Conservation (phyloP, 2,797 vertebrate genomes). For the Platyrinchus mystaceus region DNA sequence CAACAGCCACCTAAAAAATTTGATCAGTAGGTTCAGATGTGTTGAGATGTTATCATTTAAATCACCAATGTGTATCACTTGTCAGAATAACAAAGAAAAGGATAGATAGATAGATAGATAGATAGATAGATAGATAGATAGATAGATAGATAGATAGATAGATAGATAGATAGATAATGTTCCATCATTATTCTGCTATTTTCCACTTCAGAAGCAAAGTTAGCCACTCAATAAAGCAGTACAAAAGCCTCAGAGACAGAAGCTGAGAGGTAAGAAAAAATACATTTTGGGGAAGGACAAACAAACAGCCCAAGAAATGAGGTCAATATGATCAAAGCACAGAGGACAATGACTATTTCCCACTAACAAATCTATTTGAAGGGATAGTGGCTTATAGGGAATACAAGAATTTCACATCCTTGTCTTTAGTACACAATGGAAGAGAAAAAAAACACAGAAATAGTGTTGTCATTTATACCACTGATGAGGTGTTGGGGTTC, state of each 20-base stretch:
- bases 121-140: background rate
- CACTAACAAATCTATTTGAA: background rate
- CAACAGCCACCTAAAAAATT: background rate
- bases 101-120: background rate
- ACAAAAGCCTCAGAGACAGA: background rate
- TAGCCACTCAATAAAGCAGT: background rate
- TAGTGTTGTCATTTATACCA: background rate
- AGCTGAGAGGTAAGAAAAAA: background rate
- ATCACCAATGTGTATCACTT: background rate
- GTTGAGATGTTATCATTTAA: background rate
- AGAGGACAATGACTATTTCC: background rate
- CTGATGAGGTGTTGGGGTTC: background rate
- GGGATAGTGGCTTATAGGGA: background rate
- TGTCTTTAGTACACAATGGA: background rate
- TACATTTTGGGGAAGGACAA: background rate
- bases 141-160: background rate
- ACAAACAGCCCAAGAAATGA: background rate
- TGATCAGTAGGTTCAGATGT: background rate
- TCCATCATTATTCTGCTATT: background rate
- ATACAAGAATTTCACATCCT: background rate
- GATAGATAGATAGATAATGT: background rate
- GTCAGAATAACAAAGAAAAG: background rate
- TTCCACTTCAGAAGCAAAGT: background rate
- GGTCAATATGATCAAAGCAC: background rate
- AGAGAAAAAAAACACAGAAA: background rate